Percentiles rank a stretch among this genome's conserved stretches.
These are phyloP conservation scores for Papilio polytes DNA, from an alignment of 1,140 invertebrate species.

Conservation along the genomic window DNA sequence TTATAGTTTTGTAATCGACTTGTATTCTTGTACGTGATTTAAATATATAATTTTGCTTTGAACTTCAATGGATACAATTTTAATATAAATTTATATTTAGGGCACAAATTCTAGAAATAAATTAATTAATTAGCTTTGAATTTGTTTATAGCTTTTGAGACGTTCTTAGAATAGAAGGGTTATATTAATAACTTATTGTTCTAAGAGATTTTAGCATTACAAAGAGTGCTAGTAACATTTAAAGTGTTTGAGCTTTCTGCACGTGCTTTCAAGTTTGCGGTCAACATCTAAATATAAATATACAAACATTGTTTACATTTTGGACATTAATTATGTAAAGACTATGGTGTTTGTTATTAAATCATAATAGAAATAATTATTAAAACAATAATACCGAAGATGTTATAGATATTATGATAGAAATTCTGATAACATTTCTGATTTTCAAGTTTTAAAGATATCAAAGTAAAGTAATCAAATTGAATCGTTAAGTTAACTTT, in stretches of 20 bases:
- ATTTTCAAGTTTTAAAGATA: not conserved
- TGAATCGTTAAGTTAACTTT: constrained; percentile 20
- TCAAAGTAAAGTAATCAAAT: not conserved
- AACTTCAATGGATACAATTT: no score
- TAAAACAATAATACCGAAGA: no score
- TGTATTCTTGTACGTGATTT: not conserved
- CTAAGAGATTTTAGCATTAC: not conserved
- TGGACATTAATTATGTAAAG: not conserved
- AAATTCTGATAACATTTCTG: not conserved
- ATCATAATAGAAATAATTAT: not conserved
- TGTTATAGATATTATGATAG: not conserved
- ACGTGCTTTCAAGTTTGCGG: not conserved
- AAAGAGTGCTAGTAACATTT: not conserved
- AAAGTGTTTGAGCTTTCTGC: not conserved
- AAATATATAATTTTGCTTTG: not conserved
- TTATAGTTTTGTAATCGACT: not conserved
- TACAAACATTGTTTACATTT: not conserved
- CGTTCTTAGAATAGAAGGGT: not conserved
- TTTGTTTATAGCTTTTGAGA: constrained; percentile 2
- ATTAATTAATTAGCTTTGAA: not conserved
- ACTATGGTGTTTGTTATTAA: not conserved
- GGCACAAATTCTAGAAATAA: not conserved
- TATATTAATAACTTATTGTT: not conserved
- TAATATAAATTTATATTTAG: not conserved
- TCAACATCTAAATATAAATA: not conserved